Percentiles rank a stretch among this genome's conserved stretches.
Evolutionary conservation across 2,888 invertebrate species (phyloP).

Genomic region (Rotaria socialis): DNA sequence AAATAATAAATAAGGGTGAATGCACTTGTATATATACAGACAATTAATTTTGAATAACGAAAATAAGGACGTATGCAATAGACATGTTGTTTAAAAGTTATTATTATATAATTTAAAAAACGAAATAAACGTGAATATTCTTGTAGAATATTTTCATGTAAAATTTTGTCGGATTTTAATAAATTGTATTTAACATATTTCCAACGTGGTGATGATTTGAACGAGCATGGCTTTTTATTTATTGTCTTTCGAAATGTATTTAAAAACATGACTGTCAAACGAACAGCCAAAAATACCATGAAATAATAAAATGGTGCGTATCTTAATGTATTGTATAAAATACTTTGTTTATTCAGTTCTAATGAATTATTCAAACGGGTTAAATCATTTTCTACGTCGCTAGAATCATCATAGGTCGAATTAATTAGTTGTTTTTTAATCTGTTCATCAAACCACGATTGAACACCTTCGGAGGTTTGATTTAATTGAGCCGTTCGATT

Average conservation of each 20-base stretch:
- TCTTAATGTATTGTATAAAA: constrained; percentile 14
- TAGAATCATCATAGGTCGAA: not conserved
- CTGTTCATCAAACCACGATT: not conserved
- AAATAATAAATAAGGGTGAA: constrained; percentile 45
- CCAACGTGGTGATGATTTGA: not conserved
- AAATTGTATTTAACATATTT: constrained; percentile 35
- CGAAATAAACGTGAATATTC: constrained; percentile 25
- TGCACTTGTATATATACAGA: constrained; percentile 42
- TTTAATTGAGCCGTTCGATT: not conserved
- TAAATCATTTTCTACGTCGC: constrained; percentile 1
- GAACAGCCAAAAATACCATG: not conserved
- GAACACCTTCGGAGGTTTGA: not conserved
- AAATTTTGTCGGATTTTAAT: not conserved
- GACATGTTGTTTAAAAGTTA: not conserved
- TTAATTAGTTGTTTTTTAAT: not conserved
- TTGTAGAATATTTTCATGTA: not conserved
- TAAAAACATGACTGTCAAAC: constrained; percentile 8
- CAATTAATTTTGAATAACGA: constrained; percentile 45
- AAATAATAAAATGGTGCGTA: constrained; percentile 32
- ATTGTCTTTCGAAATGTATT: not conserved
- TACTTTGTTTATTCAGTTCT: constrained; percentile 10
- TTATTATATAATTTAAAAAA: not conserved
- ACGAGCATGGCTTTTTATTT: not conserved
- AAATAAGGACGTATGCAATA: constrained; percentile 35
- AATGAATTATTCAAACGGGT: not conserved